phyloP scores from a whole-genome alignment of 2,113 vertebrate genomes.

The Notarius quadriscutis region DNA sequence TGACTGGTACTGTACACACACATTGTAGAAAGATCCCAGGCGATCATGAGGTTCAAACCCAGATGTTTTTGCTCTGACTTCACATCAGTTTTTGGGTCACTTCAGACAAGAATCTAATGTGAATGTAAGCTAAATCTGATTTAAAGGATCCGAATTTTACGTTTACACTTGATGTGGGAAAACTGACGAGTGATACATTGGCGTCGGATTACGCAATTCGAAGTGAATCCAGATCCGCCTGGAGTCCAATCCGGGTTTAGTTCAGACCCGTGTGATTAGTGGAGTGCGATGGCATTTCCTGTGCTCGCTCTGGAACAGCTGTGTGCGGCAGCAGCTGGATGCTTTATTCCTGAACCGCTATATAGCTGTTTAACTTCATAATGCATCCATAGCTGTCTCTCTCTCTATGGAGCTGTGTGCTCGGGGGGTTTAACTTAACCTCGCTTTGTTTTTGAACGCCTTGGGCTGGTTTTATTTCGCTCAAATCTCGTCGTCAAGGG shows the following conservation, averaged over 20 bases:
- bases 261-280: not conserved
- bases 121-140: not conserved
- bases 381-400: not conserved
- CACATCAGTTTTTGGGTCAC: no score
- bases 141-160: not conserved
- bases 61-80: no score
- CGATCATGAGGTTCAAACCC: no score
- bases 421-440: no score
- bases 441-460: not conserved
- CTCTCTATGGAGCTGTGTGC: not conserved
- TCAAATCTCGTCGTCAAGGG: not conserved
- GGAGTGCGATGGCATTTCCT: constrained; percentile 52
- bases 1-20: no score
- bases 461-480: not conserved
- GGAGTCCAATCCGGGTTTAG: constrained; percentile 19
- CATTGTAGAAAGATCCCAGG: no score
- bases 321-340: constrained; percentile 43
- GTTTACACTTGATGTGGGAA: not conserved
- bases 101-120: not conserved
- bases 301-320: constrained; percentile 37
- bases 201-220: not conserved
- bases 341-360: constrained; percentile 44
- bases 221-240: not conserved
- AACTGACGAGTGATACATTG: not conserved
- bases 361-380: not conserved